Conservation (phyloP, 2,113 vertebrate genomes). For the Nymphicus hollandicus region DNA sequence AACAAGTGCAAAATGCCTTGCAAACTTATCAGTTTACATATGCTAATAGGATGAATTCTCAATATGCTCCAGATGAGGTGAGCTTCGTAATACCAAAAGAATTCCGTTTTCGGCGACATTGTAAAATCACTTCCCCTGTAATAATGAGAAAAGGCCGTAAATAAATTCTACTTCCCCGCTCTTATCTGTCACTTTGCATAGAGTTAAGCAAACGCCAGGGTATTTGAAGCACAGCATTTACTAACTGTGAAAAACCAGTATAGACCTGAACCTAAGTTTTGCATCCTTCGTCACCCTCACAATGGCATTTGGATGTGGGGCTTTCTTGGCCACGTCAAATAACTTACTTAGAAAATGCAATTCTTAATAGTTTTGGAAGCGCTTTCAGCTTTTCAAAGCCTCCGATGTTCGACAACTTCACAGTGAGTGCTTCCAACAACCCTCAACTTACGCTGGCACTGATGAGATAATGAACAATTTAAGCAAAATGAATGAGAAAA, state of each 20-base stretch:
- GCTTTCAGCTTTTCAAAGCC: conserved; percentile 1
- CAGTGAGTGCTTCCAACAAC: conserved; percentile 19
- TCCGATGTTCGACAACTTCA: conserved; percentile 29
- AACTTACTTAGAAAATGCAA: neutral
- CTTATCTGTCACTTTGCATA: neutral
- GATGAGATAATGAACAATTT: conserved; percentile 49
- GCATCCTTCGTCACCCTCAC: neutral
- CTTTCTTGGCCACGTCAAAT: neutral
- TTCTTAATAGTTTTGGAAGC: neutral
- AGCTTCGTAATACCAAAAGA: neutral
- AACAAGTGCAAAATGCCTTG: neutral
- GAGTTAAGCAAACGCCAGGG: neutral
- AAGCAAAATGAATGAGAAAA: conserved; percentile 50
- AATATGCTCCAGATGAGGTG: neutral
- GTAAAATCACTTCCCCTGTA: neutral
- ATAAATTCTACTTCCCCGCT: neutral
- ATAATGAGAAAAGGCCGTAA: neutral
- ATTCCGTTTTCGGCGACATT: neutral
- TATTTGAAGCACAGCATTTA: neutral
- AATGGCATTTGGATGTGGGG: neutral
- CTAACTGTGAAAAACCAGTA: neutral
- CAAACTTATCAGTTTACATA: neutral
- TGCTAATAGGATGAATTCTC: neutral
- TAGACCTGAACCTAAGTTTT: neutral
- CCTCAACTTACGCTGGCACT: neutral